Conservation (phyloP, 2,113 vertebrate species). For the Podarcis raffonei region DNA sequence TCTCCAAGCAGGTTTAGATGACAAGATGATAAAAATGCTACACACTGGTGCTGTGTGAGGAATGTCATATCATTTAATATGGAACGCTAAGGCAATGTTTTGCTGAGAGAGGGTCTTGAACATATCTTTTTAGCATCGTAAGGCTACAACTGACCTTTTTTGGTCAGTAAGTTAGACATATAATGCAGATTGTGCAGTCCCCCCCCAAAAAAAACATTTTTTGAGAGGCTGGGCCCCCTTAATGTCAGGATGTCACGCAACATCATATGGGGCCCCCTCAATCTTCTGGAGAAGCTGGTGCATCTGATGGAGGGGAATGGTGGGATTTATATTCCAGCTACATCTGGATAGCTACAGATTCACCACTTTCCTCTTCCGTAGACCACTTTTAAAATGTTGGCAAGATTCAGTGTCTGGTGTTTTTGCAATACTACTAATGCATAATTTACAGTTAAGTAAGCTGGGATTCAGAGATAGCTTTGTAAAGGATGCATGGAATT, state of each 20-base stretch:
- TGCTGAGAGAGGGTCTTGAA: not conserved
- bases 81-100: not conserved
- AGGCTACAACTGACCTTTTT: not conserved
- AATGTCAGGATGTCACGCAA: too few relatives aligned
- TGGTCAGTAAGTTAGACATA: not conserved
- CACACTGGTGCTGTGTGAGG: not conserved
- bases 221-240: too few relatives aligned
- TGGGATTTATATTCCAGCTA: too few relatives aligned
- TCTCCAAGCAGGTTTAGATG: not conserved
- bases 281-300: too few relatives aligned
- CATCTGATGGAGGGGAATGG: too few relatives aligned
- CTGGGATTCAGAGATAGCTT: not conserved
- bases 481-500: not conserved
- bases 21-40: not conserved
- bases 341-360: not conserved
- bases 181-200: not conserved
- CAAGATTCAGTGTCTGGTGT: not conserved
- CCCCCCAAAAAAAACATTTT: too few relatives aligned
- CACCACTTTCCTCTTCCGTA: not conserved
- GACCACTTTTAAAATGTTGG: not conserved
- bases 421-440: not conserved
- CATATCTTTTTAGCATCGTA: not conserved
- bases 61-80: not conserved
- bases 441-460: not conserved
- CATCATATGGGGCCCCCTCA: too few relatives aligned